Percentiles rank a stretch among this genome's conserved stretches.
These are phyloP conservation scores for Apogon talboti DNA, from an alignment of 2,797 vertebrate species.

Conservation along the genomic window DNA sequence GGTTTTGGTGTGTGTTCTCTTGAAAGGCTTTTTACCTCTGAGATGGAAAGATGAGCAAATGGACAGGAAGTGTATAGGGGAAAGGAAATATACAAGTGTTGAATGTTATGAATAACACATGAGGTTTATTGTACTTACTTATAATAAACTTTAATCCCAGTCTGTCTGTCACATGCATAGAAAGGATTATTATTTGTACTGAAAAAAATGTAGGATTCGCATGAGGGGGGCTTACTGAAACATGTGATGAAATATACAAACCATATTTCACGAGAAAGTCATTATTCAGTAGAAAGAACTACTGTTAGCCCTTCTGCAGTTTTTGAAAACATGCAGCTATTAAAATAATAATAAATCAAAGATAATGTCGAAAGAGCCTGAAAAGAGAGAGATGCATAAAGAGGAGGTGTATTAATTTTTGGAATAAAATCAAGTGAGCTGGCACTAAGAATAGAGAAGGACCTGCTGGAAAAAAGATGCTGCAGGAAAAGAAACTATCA, in stretches of 20 bases:
- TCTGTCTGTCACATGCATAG: conserved; percentile 11
- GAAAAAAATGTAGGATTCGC: not conserved
- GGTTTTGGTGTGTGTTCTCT: conserved; percentile 70
- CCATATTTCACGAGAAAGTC: too few species aligned
- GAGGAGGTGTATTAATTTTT: conserved; percentile 1
- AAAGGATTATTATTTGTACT: conserved; percentile 19
- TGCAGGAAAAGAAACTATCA: not conserved
- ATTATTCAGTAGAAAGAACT: too few species aligned
- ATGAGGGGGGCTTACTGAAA: conserved; percentile 2
- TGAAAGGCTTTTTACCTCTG: conserved; percentile 79
- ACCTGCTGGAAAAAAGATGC: not conserved
- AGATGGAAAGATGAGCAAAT: conserved; percentile 78
- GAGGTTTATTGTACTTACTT: conserved; percentile 68
- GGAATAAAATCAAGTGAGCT: conserved; percentile 12
- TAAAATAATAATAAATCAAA: not conserved
- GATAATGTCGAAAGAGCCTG: conserved; percentile 13
- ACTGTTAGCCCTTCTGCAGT: not conserved
- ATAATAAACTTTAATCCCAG: conserved; percentile 47
- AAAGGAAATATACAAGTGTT: conserved; percentile 74
- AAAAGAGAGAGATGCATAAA: conserved; percentile 1
- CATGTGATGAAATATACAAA: not conserved
- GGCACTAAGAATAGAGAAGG: not conserved
- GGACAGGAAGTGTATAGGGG: conserved; percentile 68
- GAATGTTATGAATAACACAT: conserved; percentile 80
- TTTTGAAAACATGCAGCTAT: conserved; percentile 6